Percentiles rank a stretch among this genome's conserved stretches.
Evolutionary conservation across 1,140 invertebrate genomes (phyloP).

Genomic region (Thrips palmi): DNA sequence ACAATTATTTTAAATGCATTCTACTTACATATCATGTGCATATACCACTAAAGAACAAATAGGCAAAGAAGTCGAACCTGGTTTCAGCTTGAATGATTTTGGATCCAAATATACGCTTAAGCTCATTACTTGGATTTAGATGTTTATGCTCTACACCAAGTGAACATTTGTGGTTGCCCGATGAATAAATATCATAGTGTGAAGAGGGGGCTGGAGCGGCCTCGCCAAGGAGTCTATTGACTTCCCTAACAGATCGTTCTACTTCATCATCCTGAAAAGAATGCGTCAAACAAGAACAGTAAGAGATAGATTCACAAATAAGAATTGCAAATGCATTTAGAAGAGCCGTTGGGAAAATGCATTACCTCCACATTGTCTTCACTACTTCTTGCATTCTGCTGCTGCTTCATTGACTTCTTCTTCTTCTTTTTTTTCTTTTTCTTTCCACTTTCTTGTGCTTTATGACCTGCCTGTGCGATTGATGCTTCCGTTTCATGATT

Average conservation of each 20-base stretch:
- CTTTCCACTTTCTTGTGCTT: conserved; percentile 20
- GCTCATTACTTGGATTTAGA: conserved; percentile 67
- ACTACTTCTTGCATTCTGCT: conserved; percentile 30
- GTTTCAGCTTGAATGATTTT: conserved; percentile 51
- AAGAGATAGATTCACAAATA: not conserved
- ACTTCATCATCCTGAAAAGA: conserved; percentile 44
- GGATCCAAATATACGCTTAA: conserved; percentile 69
- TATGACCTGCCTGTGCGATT: conserved; percentile 20
- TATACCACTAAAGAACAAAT: no score
- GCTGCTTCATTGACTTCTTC: conserved; percentile 29
- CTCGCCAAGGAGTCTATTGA: conserved; percentile 51
- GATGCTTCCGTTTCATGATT: conserved; percentile 37
- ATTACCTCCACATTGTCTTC: conserved; percentile 38
- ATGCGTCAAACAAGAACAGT: not conserved
- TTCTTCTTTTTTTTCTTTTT: conserved; percentile 47
- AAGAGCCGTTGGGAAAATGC: not conserved
- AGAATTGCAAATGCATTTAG: not conserved
- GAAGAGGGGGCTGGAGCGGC: conserved; percentile 13
- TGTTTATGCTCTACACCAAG: conserved; percentile 48
- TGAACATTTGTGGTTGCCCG: conserved; percentile 24
- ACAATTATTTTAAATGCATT: no score
- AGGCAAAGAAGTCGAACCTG: conserved; percentile 16
- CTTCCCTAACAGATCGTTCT: conserved; percentile 46
- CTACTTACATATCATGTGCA: no score
- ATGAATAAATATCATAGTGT: conserved; percentile 5